Evolutionary conservation across 2,888 invertebrate genomes (phyloP).

Genomic region (Halocaridina rubra): DNA sequence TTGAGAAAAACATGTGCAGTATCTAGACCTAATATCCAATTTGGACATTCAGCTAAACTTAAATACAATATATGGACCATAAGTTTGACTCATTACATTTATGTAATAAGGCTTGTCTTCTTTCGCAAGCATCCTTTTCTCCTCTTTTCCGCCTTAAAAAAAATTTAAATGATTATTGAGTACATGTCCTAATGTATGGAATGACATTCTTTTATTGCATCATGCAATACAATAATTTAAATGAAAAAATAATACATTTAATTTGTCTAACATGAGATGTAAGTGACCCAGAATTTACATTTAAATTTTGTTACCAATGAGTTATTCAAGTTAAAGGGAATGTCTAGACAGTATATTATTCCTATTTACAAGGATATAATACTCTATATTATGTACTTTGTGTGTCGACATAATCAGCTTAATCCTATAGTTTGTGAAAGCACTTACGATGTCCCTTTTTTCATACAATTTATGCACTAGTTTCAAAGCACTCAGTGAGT

Average conservation of each 20-base stretch:
- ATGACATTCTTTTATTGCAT: not conserved
- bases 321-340: not conserved
- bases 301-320: not conserved
- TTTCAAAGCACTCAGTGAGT: slow-evolving; percentile 33
- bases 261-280: not conserved
- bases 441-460: slow-evolving; percentile 56
- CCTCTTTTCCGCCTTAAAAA: not conserved
- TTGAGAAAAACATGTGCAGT: slow-evolving; percentile 9
- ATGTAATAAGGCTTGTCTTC: slow-evolving; percentile 19
- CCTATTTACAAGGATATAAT: slow-evolving; percentile 42
- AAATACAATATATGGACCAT: slow-evolving; percentile 3
- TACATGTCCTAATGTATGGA: not conserved
- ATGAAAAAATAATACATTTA: not conserved
- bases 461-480: slow-evolving; percentile 35
- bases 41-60: slow-evolving; percentile 2
- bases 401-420: slow-evolving; percentile 53
- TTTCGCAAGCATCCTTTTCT: not conserved
- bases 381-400: slow-evolving; percentile 57
- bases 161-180: not conserved
- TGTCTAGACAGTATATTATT: slow-evolving; percentile 4
- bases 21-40: not conserved
- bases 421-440: slow-evolving; percentile 56
- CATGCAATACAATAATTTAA: not conserved
- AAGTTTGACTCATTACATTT: slow-evolving; percentile 7
- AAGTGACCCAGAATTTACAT: not conserved